Base-by-base conservation (phyloP, 2,113 vertebrate species). In the Pelodiscus sinensis region DNA sequence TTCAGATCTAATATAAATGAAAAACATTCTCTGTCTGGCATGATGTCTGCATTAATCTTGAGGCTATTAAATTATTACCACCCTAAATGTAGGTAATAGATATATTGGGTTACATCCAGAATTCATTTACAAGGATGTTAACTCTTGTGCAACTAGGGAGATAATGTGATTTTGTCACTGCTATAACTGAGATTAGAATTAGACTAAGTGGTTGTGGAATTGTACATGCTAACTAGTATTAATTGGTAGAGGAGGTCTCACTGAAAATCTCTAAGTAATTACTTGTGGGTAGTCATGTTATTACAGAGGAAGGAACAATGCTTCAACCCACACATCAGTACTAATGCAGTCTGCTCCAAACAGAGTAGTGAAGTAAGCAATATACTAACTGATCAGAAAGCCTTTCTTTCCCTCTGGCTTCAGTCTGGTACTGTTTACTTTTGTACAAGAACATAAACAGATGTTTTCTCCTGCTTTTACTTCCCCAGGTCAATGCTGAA, bases 361-460 rank as follows among this genome's bases (percentile, higher is more conserved):
- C 24, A 2, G 29, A 65, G 55, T 50, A 95, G 86, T 79, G 73
- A 95, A 96, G 88, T 54, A 93, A 96, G 95, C 89, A 92, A 87
- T 87, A 86, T 1, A 0, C 73, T 92, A 84, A 62, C 79, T 31
- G 71, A 87, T 88, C 89, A 19, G 56, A 92, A 92, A 56, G 60
- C 51, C 62, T 89, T 87, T 93, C 84, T 95, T 90, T 79, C 18
- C 60, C 94, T 90, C 94, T 79, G 80, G 75, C 94, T 92, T 95
- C 82, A 92, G 77, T 86, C 96, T 92, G 82, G 82, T 14, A 56
- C 90, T 97, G 83, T 97, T 97, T 97, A 94, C 97, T 96, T 95
- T 95, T 92, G 82, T 94, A 90, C 60, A 94, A 96, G 94, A 95
- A 96, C 79, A 90, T 95, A 97, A 97, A 95, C 96, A 97, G 95